Base-by-base conservation (phyloP, 2,888 invertebrate species). In the Scaeva pyrastri region DNA sequence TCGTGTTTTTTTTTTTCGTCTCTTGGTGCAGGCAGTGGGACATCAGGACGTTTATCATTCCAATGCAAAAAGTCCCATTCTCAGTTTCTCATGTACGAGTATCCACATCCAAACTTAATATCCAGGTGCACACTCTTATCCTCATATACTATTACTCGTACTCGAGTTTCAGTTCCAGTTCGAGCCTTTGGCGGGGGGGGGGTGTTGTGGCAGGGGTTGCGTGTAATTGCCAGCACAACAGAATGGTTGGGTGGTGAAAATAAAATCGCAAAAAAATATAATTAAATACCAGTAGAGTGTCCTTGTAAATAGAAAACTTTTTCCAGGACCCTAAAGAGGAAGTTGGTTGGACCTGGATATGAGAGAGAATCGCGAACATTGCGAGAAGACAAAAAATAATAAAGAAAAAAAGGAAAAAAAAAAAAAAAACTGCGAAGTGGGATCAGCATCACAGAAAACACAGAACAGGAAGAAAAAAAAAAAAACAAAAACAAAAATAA, bases 251-350 rank as follows among this genome's bases (percentile, higher is more conserved):
- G 19, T 62, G 62, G 55, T 3, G 45, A 16, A 56, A 70, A 70
- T 36, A 48, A 48, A 48, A 48, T 19, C 14, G 8, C 16, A 36
- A 48, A 58, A 64, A 72, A 72, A 80, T 70, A 62, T 74, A 80
- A 80, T 80, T 80, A 74, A 80, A 74, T 80, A 74, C 52, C 68
- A 74, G 68, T 45, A 74, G 66, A 66, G 66, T 68, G 43, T 55
- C 68, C 68, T 68, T 74, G 68, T 48, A 68, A 56, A 52, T 39
- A 64, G 56, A 26, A 73, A 68, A 41, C 45, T 60, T 79, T 73
- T 79, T 48, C 12, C 26, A 52, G 43, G 62, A 55, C 55, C 45
- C 21, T 21, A 43, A 31, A 70, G 23, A 60, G 19, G 62, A 62
- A 41, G 16, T n/a, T 4, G 10, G 14, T 12, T 50, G 7, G 7